Evolutionary conservation across 2,113 vertebrate genomes (phyloP).

Genomic region (Gambusia affinis): DNA sequence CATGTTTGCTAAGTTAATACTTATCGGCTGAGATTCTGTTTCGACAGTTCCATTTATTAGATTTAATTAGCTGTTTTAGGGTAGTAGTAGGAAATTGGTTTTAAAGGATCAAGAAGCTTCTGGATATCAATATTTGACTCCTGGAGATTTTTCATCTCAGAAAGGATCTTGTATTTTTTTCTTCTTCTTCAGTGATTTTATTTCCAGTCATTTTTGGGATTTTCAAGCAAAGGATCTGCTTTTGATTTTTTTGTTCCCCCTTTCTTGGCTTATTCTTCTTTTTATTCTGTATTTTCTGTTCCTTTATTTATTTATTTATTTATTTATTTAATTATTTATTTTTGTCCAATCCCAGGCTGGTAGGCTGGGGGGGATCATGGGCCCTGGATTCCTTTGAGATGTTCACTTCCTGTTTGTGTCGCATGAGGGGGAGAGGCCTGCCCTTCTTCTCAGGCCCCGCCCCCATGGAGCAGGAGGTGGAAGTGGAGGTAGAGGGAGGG

Average conservation of each 20-base stretch:
- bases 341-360: slow-evolving; percentile 31
- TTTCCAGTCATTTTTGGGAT: slow-evolving; percentile 55
- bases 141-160: slow-evolving; percentile 61
- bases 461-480: slow-evolving; percentile 66
- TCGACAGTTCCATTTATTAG: slow-evolving; percentile 1
- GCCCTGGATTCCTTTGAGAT: slow-evolving; percentile 79
- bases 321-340: slow-evolving; percentile 5
- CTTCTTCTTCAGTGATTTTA: slow-evolving; percentile 15
- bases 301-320: slow-evolving; percentile 24
- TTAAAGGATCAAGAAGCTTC: slow-evolving; percentile 58
- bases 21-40: slow-evolving; percentile 40
- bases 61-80: slow-evolving; percentile 22
- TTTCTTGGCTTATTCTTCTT: slow-evolving; percentile 1
- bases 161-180: slow-evolving; percentile 54
- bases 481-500: slow-evolving; percentile 68
- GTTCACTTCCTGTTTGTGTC: slow-evolving; percentile 78
- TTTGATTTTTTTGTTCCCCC: slow-evolving; percentile 4
- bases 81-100: slow-evolving; percentile 46
- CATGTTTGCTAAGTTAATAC: slow-evolving; percentile 35
- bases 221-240: slow-evolving; percentile 63
- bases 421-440: slow-evolving; percentile 76
- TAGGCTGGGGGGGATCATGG: slow-evolving; percentile 76
- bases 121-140: slow-evolving; percentile 67
- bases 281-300: slow-evolving; percentile 43
- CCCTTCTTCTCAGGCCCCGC: slow-evolving; percentile 58